Evolutionary conservation across 2,888 invertebrate genomes (phyloP).

Genomic region (Gerris lacustris): DNA sequence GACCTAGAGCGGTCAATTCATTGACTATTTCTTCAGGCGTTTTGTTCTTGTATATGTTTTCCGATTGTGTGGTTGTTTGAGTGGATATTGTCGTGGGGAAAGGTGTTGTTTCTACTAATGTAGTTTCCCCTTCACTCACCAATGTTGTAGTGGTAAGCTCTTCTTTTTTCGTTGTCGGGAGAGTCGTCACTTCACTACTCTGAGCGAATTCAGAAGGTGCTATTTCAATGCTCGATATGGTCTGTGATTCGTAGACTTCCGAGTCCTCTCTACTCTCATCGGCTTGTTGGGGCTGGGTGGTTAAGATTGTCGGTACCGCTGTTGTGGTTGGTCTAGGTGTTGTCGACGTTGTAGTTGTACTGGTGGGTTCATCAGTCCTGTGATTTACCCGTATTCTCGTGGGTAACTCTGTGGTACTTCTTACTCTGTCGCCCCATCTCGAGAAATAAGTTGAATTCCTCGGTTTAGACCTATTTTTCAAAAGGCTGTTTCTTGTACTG

Average conservation of each 20-base stretch:
- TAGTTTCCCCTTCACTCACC: neutral
- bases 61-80: neutral
- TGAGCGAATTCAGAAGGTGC: neutral
- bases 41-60: conserved; percentile 12
- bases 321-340: conserved; percentile 12
- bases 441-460: neutral
- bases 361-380: neutral
- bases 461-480: conserved; percentile 9
- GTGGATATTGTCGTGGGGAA: neutral
- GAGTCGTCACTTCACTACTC: conserved; percentile 6
- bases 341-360: conserved; percentile 6
- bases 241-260: neutral
- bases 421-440: conserved; percentile 1
- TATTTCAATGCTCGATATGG: neutral
- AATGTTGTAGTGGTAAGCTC: neutral
- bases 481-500: neutral
- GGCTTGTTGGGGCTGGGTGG: neutral
- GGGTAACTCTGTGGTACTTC: neutral
- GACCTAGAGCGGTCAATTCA: conserved; percentile 22
- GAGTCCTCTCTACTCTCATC: neutral
- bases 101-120: neutral
- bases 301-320: neutral
- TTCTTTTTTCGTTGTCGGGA: neutral
- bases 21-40: conserved; percentile 25
- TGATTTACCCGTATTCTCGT: neutral